Percentiles rank a stretch among this genome's conserved stretches.
Conservation (phyloP, 2,113 vertebrate species). For the Nettapus auritus region DNA sequence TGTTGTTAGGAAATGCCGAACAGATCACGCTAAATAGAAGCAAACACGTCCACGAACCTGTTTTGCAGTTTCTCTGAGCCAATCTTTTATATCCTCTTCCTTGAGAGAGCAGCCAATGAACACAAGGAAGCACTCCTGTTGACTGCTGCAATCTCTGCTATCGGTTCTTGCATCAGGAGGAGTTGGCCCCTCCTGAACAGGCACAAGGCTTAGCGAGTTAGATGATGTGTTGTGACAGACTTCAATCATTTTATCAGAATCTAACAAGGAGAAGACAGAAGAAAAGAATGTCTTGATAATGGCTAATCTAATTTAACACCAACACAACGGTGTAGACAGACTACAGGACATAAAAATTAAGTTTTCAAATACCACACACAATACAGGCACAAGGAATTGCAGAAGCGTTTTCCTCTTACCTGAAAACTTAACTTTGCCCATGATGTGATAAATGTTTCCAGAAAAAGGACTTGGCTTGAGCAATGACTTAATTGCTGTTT, state of each 20-base stretch:
- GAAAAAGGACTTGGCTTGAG: slow-evolving; percentile 87
- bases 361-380: background rate
- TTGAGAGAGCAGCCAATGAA: slow-evolving; percentile 90
- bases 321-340: background rate
- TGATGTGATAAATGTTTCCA: slow-evolving; percentile 93
- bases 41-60: slow-evolving; percentile 78
- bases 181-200: slow-evolving; percentile 72
- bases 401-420: slow-evolving; percentile 74
- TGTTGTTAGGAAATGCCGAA: background rate
- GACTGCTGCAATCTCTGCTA: slow-evolving; percentile 49
- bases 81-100: slow-evolving; percentile 90
- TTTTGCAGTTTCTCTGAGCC: slow-evolving; percentile 91
- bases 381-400: background rate
- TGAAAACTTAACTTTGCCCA: slow-evolving; percentile 91
- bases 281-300: background rate
- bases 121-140: slow-evolving; percentile 83
- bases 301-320: background rate
- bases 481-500: slow-evolving; percentile 86
- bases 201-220: slow-evolving; percentile 81
- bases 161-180: slow-evolving; percentile 66
- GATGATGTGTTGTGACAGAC: slow-evolving; percentile 87
- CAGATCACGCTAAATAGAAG: background rate
- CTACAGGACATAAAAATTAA: background rate
- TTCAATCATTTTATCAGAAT: slow-evolving; percentile 85
- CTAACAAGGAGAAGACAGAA: slow-evolving; percentile 66